Evolutionary conservation across 2,888 invertebrate genomes (phyloP).

Genomic region (Eupithecia inturbata): DNA sequence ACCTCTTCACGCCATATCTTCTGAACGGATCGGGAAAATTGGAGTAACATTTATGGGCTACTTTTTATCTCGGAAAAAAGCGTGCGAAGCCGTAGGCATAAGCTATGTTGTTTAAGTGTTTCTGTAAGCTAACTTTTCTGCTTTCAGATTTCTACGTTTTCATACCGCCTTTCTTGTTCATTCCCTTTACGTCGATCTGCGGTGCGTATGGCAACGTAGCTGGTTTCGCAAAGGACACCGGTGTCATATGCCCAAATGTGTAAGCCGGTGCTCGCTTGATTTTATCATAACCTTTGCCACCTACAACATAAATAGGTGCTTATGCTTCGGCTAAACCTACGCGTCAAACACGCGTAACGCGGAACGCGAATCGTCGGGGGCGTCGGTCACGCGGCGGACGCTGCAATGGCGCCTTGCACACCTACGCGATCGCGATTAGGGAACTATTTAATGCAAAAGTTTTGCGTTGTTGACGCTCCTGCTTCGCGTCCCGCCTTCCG

Average conservation of each 20-base stretch:
- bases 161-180: constrained; percentile 54
- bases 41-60: background rate
- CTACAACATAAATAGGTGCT: constrained; percentile 47
- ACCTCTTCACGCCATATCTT: background rate
- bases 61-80: background rate
- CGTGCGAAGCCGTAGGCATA: background rate
- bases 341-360: too few relatives aligned
- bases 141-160: background rate
- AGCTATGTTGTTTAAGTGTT: background rate
- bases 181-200: constrained; percentile 57
- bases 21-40: background rate
- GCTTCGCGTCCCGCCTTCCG: too few relatives aligned
- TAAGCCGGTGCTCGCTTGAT: constrained; percentile 74
- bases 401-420: too few relatives aligned
- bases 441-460: too few relatives aligned
- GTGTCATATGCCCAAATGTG: constrained; percentile 63
- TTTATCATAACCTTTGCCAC: constrained; percentile 68
- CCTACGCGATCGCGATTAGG: too few relatives aligned
- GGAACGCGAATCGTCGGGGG: too few relatives aligned
- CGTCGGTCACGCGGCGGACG: too few relatives aligned
- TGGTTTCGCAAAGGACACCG: constrained; percentile 51
- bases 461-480: too few relatives aligned
- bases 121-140: background rate
- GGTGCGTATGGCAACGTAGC: constrained; percentile 55
- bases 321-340: too few relatives aligned